phyloP scores from a whole-genome alignment of 2,888 invertebrate genomes.

The Amphiduros pacificus region DNA sequence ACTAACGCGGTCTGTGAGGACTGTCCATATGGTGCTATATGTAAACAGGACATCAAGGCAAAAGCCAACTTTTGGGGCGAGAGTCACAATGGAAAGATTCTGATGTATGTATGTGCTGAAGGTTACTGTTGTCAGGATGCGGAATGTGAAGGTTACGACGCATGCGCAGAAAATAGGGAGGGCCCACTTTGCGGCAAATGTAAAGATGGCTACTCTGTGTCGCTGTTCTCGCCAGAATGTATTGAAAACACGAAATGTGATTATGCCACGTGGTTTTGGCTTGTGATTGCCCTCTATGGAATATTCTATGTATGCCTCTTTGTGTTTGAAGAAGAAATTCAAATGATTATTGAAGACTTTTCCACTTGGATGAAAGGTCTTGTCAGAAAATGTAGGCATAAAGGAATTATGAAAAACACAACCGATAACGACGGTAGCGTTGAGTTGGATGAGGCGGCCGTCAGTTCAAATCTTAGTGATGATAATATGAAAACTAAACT shows the following conservation, averaged over 20 bases:
- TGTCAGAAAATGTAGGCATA: not conserved
- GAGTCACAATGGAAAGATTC: not conserved
- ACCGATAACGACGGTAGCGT: not conserved
- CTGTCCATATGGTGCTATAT: conserved; percentile 12
- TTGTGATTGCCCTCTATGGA: conserved; percentile 21
- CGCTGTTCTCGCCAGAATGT: conserved; percentile 22
- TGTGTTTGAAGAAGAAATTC: conserved; percentile 23
- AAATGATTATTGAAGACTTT: not conserved
- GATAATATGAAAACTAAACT: too few species aligned
- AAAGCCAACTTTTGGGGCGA: conserved; percentile 17
- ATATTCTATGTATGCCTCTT: conserved; percentile 25
- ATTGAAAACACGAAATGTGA: conserved; percentile 16
- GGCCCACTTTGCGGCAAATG: conserved; percentile 28
- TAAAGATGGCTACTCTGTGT: conserved; percentile 21
- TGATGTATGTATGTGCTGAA: conserved; percentile 25
- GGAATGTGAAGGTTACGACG: not conserved
- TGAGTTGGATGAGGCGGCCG: too few species aligned
- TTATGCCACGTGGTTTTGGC: conserved; percentile 1
- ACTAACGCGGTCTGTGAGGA: not conserved
- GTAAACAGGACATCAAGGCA: not conserved
- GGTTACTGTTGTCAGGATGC: conserved; percentile 23
- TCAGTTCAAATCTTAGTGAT: too few species aligned
- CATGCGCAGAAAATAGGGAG: conserved; percentile 16
- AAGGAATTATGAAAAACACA: not conserved
- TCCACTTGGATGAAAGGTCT: not conserved